Conservation (phyloP, 2,113 vertebrate genomes). For the Eubucco bourcierii region DNA sequence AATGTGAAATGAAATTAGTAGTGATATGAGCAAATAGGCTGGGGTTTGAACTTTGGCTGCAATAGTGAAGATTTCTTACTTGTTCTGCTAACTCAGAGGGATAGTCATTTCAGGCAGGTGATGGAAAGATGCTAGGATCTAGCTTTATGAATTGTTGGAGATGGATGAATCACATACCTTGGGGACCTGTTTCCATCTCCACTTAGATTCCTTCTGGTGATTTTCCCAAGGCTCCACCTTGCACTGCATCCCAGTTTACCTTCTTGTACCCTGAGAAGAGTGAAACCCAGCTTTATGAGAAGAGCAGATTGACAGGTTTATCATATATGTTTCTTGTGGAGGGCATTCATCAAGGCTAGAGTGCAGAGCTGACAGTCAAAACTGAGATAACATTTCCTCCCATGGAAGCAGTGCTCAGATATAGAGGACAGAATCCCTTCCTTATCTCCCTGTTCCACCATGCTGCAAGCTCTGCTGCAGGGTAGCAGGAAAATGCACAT, state of each 20-base stretch:
- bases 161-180: neutral
- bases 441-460: neutral
- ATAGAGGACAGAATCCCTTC: neutral
- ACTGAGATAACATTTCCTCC: neutral
- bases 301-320: neutral
- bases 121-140: neutral
- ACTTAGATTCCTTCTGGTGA: neutral
- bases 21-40: conserved; percentile 19
- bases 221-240: neutral
- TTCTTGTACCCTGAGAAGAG: neutral
- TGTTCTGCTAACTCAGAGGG: neutral
- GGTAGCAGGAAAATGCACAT: neutral
- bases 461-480: neutral
- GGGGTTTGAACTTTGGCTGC: conserved; percentile 27
- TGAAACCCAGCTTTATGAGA: neutral
- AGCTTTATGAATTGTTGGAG: neutral
- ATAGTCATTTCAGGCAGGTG: neutral
- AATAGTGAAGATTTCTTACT: neutral
- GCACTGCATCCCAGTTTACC: neutral
- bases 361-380: neutral
- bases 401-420: neutral
- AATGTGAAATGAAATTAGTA: conserved; percentile 45
- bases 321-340: neutral
- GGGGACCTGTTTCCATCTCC: neutral
- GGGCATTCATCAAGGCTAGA: neutral